Evolutionary conservation across 1,140 invertebrate species (phyloP), one percentile per base, ranked within the genome.

Genomic region (Leptopilina boulardi): DNA sequence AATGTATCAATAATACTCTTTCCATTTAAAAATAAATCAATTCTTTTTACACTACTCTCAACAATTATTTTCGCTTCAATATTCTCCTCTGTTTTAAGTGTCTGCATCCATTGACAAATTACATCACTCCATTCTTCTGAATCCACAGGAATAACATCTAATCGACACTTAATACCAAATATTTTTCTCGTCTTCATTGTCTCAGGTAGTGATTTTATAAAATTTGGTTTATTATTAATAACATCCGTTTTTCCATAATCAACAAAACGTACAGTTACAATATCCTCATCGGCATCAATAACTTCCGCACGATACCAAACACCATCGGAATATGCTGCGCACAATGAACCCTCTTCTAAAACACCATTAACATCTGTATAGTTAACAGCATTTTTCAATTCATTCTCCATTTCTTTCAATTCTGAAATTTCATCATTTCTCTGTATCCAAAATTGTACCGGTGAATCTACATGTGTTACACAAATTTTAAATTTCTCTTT

Each of bases 231-330:
- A 72, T 93, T 94, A 44, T 94, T 91, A 0, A 95, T 91, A 0
- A 94, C 92, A 82, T 96, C 95, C 0, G 94, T 95, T 78, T 96
- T 96, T 8, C 97, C 97, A 85, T 94, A 97, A 85, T 98, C 97
- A 3, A 97, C 93, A 84, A 96, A 97, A 30, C 94, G 92, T 0
- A 97, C 94, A 1, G 95, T 95, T 13, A 93, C 95, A 23, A 95
- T 93, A 71, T 94, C 94, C 11, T 92, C 91, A 77, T 94, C 94
- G 0, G 93, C 91, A 80, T 96, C 95, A 1, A 96, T 91, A n/a
- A 97, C 94, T 81, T 94, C 92, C 1, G 96, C 96, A 80, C 96
- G 91, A 84, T 97, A 97, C 96, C 96, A 98, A 1, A 89, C 86
- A 44, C 94, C 92, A 84, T 97, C 95, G 0, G 94, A 96, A 74